These are phyloP conservation scores for Sturnus vulgaris DNA, from an alignment of 2,113 vertebrate species.

Conservation along the genomic window DNA sequence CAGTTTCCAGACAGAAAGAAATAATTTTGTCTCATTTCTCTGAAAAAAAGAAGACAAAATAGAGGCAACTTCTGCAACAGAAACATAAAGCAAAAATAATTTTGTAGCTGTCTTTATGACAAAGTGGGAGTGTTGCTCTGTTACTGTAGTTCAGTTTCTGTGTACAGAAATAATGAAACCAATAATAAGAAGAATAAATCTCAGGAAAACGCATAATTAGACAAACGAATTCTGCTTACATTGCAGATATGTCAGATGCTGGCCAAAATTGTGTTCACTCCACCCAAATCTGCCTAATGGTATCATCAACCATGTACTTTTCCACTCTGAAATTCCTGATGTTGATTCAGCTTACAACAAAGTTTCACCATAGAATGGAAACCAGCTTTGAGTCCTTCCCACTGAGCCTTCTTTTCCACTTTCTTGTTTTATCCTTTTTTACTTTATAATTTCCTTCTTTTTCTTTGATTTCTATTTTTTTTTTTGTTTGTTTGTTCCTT, in stretches of 20 bases:
- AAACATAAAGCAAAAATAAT: background rate
- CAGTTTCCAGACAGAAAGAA: background rate
- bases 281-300: background rate
- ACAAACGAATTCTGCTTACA: rapidly evolving
- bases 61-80: background rate
- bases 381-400: background rate
- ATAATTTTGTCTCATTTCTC: background rate
- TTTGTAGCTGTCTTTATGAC: background rate
- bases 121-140: background rate
- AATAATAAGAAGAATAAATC: background rate
- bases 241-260: background rate
- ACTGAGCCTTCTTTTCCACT: background rate
- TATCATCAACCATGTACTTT: background rate
- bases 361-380: background rate
- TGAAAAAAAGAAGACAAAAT: background rate
- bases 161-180: background rate
- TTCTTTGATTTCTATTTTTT: background rate
- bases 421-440: background rate
- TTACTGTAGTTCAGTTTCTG: background rate
- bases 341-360: background rate
- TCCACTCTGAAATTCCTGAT: background rate
- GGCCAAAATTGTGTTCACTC: background rate
- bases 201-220: background rate
- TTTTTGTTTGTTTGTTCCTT: background rate
- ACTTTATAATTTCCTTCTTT: rapidly evolving